phyloP scores from a whole-genome alignment of 1,140 invertebrate species.

The Thrips palmi region DNA sequence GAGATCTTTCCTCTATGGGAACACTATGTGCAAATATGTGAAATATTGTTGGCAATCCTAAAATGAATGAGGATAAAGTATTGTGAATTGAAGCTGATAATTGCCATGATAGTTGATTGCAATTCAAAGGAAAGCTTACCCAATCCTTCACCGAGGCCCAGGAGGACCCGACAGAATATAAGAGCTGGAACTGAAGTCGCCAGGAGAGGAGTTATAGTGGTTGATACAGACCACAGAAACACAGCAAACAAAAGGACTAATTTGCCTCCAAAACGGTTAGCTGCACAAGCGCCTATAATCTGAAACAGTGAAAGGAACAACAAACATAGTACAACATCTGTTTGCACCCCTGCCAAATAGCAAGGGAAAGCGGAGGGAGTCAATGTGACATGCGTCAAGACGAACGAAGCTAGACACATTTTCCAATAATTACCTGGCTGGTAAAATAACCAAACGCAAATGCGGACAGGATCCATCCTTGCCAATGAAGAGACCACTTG shows the following conservation, averaged over 20 bases:
- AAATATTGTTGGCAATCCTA: constrained; percentile 61
- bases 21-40: constrained; percentile 59
- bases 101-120: background rate
- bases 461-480: constrained; percentile 61
- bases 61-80: constrained; percentile 12
- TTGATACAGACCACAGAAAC: constrained; percentile 56
- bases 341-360: no score
- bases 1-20: constrained; percentile 51
- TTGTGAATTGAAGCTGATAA: background rate
- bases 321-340: no score
- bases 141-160: constrained; percentile 59
- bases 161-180: constrained; percentile 40
- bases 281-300: constrained; percentile 51
- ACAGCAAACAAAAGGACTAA: constrained; percentile 49
- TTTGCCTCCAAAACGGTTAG: constrained; percentile 51
- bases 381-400: no score
- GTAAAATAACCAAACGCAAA: constrained; percentile 66
- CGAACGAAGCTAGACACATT: constrained; percentile 11
- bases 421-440: constrained; percentile 56
- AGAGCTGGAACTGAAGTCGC: constrained; percentile 42
- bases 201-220: constrained; percentile 48
- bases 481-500: constrained; percentile 50
- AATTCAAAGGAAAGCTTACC: constrained; percentile 26
- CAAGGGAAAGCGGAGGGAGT: no score
- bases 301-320: no score